phyloP scores from a whole-genome alignment of 2,113 vertebrate species.

The Vicugna pacos region DNA sequence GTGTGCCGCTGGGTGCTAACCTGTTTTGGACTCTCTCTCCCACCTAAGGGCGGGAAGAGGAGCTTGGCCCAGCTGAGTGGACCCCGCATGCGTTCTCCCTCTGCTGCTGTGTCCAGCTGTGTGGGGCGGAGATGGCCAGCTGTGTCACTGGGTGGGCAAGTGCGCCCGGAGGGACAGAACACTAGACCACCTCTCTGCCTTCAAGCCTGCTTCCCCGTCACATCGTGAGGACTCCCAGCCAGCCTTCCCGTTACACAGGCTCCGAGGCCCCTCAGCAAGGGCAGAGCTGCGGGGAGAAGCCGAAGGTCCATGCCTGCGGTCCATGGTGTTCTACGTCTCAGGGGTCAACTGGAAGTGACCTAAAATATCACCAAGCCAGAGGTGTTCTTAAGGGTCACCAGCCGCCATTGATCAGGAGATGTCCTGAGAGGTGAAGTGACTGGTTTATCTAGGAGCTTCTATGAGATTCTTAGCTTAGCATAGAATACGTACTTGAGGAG shows the following conservation, averaged over 20 bases:
- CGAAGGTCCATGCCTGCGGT: neutral
- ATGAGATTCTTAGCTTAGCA: neutral
- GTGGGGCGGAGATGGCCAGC: rapidly evolving
- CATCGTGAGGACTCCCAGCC: neutral
- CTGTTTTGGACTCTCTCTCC: neutral
- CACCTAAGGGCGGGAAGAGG: neutral
- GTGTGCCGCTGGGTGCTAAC: neutral
- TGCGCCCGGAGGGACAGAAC: neutral
- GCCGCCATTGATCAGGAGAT: neutral
- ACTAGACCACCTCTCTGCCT: neutral
- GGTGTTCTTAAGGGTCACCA: neutral
- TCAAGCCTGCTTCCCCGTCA: neutral
- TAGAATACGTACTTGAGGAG: neutral
- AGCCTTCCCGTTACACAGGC: neutral
- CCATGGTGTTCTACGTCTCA: neutral
- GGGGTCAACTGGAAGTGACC: neutral
- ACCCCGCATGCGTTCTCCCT: neutral
- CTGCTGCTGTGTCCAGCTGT: rapidly evolving
- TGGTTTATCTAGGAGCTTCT: neutral
- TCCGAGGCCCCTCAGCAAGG: neutral
- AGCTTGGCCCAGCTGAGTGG: neutral
- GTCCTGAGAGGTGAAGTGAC: neutral
- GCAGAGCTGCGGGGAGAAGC: neutral
- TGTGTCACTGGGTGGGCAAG: neutral
- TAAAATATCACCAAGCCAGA: neutral